Evolutionary conservation across 2,797 vertebrate species (phyloP), one percentile per base, ranked within the genome.

Genomic region (Gymnothorax reevesii): DNA sequence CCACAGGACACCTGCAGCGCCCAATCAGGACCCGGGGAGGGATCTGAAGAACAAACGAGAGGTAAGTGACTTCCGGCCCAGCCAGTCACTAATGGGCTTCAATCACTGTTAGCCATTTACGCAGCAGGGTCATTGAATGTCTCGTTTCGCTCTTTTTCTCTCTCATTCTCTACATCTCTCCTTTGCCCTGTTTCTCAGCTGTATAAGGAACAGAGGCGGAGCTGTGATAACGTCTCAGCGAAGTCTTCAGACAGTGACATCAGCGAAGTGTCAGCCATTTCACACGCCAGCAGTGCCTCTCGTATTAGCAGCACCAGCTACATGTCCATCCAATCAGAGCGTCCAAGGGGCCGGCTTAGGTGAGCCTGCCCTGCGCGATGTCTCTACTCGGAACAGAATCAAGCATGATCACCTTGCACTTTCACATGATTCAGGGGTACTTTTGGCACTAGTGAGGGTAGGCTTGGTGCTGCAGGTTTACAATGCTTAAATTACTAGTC

Each of bases 221-320:
- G 97, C 94, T 98, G 97, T 94, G 98, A 99, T 93, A 99, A 98
- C 92, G 94, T 99, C 92, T 99, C 98, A 93, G 97, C 98, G 95
- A 98, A 95, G 94, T 99, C 98, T 93, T 99, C 99, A 92, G 99
- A 99, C 95, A 99, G 99, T 91, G 98, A 99, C 96, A 97, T 97
- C 97, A 99, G 99, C 88, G 98, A 99, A 84, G 97, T 97, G 95
- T 99, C 99, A 94, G 98, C 98, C 97, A 96, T 99, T 95, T 99
- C 98, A 95, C 96, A 97, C 92, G 98, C 98, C 98, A 99, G 99
- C 97, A 99, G 98, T 97, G 98, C 98, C 98, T 99, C 98, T 93
- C 98, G 97, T 95, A 97, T 99, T 96, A 99, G 98, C 97, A 99
- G 98, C 97, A 99, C 98, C 96, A 99, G 98, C 96, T 99, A 99